Evolutionary conservation across 2,797 vertebrate genomes (phyloP).

Genomic region (Sebastes minor): DNA sequence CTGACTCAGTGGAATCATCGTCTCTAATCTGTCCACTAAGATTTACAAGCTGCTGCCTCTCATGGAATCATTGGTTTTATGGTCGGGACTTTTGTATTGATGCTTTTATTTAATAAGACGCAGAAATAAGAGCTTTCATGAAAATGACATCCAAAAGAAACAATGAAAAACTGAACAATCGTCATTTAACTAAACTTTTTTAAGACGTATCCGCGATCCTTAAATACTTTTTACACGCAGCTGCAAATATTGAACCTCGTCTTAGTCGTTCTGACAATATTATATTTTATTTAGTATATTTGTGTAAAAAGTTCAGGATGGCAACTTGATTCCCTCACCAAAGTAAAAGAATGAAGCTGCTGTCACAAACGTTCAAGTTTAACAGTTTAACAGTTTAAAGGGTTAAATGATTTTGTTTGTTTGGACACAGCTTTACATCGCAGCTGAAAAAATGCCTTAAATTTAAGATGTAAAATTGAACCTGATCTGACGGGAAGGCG

Average conservation of each 20-base stretch:
- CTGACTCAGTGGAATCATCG: conserved; percentile 22
- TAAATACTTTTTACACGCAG: too few species aligned
- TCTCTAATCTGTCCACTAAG: conserved; percentile 21
- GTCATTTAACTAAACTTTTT: background rate
- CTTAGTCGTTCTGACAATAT: too few species aligned
- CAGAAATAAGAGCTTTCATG: background rate
- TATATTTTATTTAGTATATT: too few species aligned
- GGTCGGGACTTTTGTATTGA: background rate
- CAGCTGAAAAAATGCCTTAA: background rate
- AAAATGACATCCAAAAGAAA: background rate
- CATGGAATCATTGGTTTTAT: background rate
- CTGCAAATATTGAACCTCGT: too few species aligned
- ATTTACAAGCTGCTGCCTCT: conserved; percentile 15
- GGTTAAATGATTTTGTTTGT: too few species aligned
- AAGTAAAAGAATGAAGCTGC: too few species aligned
- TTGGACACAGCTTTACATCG: background rate
- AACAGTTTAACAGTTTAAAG: too few species aligned
- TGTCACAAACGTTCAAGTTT: too few species aligned
- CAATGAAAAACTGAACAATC: background rate
- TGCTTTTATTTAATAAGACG: background rate
- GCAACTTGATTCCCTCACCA: too few species aligned
- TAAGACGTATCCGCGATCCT: too few species aligned
- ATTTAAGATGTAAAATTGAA: background rate
- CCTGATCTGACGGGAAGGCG: too few species aligned
- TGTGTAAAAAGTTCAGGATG: too few species aligned